Evolutionary conservation across 2,797 vertebrate species (phyloP), one percentile per base, ranked within the genome.

Genomic region (Rhinoraja longicauda): DNA sequence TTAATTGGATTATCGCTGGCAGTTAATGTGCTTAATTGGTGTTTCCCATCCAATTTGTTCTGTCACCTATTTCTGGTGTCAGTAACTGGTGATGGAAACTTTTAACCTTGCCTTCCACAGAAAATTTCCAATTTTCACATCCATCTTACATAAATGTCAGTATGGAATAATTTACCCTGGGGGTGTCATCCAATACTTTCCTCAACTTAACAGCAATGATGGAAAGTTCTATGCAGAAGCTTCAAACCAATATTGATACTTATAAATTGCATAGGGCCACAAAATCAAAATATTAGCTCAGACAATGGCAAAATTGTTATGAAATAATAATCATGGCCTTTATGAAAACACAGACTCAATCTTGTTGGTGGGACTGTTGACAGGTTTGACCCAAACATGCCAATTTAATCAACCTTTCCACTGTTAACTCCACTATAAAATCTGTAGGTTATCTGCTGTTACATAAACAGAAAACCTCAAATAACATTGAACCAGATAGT

Each of bases 131-230:
- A 84, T 12, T n/a, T 45, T 57, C 45, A 84, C 59, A 84, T n/a
- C 53, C 45, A 13, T 84, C 45, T 29, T 81, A 84, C 45, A 73
- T 9, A 82, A 59, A 59, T 59, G 81, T n/a, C 81, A 84, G 64
- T 1, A 21, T 90, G 86, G 6, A 90, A 32, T 26, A 19, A 12
- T 84, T 84, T 26, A 84, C 53, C 26, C 53, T 84, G 81, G 21
- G 26, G 86, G 62, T 39, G 62, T 70, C 86, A 90, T 67, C 59
- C 64, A 70, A 90, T 90, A 13, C 15, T 90, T 90, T 64, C 86
- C 70, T 90, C 86, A 70, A 21, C 64, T 67, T 90, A 6, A 67
- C 86, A 90, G 21, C 76, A 77, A 90, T 32, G 39, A 90, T 67
- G 32, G 62, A 21, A 17, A 90, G 17, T 32, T 84, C 62, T 70